phyloP scores from a whole-genome alignment of 2,113 vertebrate species.

The Cyphomyrus plagiostoma region DNA sequence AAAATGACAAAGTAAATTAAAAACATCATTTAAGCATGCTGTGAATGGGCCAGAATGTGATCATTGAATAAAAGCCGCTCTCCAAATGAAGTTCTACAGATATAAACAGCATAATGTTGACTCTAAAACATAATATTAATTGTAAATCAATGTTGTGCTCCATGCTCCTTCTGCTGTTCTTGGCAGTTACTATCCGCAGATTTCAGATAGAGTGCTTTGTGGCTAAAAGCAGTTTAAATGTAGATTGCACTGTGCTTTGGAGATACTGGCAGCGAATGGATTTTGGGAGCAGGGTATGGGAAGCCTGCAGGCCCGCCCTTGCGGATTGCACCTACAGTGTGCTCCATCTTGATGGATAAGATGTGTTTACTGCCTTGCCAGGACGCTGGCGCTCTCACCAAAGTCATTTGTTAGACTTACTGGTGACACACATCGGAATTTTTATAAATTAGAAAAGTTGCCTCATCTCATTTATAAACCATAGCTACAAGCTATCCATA shows the following conservation, averaged over 20 bases:
- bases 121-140: conserved; percentile 6
- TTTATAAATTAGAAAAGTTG: neutral
- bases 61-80: neutral
- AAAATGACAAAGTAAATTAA: neutral
- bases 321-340: neutral
- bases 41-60: neutral
- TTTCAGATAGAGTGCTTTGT: neutral
- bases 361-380: neutral
- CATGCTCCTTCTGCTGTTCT: neutral
- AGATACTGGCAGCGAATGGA: neutral
- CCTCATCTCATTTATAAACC: neutral
- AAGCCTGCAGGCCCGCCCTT: neutral
- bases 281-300: neutral
- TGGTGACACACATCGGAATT: neutral
- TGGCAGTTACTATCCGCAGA: neutral
- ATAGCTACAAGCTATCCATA: neutral
- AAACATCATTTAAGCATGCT: neutral
- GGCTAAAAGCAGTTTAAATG: neutral
- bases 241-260: neutral
- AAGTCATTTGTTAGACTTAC: neutral
- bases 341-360: neutral
- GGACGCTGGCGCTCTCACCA: neutral
- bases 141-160: neutral
- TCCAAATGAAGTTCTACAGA: neutral
- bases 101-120: neutral